These are phyloP conservation scores for Drosophila biarmipes DNA, from an alignment of 1,140 invertebrate species.

Conservation along the genomic window DNA sequence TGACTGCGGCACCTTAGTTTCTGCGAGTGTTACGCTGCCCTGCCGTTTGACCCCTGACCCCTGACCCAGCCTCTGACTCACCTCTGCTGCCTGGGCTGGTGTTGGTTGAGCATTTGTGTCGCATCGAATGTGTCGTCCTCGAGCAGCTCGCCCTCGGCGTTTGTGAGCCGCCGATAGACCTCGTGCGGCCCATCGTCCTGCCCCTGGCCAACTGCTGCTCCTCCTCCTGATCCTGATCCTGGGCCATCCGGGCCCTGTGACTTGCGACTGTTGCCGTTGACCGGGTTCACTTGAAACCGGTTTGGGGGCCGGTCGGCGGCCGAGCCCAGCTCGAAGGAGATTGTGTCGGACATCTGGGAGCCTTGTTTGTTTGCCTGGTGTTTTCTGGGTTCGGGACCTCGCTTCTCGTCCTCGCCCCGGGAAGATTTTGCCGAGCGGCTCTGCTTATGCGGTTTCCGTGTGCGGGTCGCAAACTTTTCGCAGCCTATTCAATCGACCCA, in stretches of 20 bases:
- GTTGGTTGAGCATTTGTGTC: conserved; percentile 72
- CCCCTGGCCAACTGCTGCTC: background rate
- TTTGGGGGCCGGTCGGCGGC: conserved; percentile 76
- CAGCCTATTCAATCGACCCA: conserved; percentile 33
- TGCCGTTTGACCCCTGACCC: conserved; percentile 13
- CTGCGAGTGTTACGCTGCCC: background rate
- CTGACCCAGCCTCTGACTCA: conserved; percentile 25
- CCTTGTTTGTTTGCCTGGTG: conserved; percentile 21
- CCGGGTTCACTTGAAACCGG: conserved; percentile 84
- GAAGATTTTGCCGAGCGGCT: conserved; percentile 9
- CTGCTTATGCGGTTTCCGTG: conserved; percentile 54
- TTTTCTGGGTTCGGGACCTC: background rate
- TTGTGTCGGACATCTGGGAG: conserved; percentile 71
- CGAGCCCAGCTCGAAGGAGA: conserved; percentile 79
- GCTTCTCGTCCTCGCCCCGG: conserved; percentile 22
- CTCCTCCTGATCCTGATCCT: conserved; percentile 8
- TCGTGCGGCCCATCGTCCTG: conserved; percentile 60
- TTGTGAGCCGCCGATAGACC: conserved; percentile 76
- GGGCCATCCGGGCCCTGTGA: conserved; percentile 29
- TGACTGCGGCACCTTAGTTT: background rate
- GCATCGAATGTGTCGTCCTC: conserved; percentile 82
- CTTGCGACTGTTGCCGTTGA: conserved; percentile 75
- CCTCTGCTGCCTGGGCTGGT: conserved; percentile 67
- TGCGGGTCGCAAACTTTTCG: conserved; percentile 22
- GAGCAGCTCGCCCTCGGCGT: conserved; percentile 72